Percentiles rank a stretch among this genome's conserved stretches.
phyloP scores from a whole-genome alignment of 2,888 invertebrate species.

The Dermolepida albohirtum region DNA sequence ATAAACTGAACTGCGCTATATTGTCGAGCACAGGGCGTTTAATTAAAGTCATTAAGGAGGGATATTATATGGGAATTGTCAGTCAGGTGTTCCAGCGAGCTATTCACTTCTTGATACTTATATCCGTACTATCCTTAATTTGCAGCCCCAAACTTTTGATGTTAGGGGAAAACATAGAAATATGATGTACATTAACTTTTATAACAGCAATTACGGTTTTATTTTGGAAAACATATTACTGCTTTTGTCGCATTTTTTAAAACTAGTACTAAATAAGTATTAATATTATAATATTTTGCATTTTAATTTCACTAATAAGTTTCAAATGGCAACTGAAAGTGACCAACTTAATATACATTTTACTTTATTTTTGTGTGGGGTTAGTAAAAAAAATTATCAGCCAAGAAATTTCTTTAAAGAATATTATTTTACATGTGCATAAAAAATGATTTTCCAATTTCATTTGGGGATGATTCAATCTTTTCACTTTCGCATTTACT shows the following conservation, averaged over 20 bases:
- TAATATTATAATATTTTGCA: too few relatives aligned
- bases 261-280: neutral
- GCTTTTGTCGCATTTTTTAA: neutral
- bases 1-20: constrained; percentile 47
- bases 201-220: constrained; percentile 42
- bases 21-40: constrained; percentile 50
- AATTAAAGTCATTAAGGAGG: constrained; percentile 53
- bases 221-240: constrained; percentile 17
- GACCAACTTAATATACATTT: too few relatives aligned
- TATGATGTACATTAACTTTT: constrained; percentile 49
- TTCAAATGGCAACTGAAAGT: too few relatives aligned
- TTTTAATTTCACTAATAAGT: too few relatives aligned
- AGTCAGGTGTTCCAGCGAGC: constrained; percentile 47
- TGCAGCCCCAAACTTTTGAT: constrained; percentile 39
- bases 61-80: constrained; percentile 53
- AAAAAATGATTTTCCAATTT: too few relatives aligned
- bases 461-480: too few relatives aligned
- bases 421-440: too few relatives aligned
- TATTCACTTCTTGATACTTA: constrained; percentile 14
- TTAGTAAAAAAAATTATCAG: too few relatives aligned
- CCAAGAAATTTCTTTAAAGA: too few relatives aligned
- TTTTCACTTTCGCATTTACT: too few relatives aligned
- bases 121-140: constrained; percentile 32
- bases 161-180: constrained; percentile 42
- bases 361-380: too few relatives aligned